Conservation (phyloP, 1,140 invertebrate genomes). For the Drosophila aff. region DNA sequence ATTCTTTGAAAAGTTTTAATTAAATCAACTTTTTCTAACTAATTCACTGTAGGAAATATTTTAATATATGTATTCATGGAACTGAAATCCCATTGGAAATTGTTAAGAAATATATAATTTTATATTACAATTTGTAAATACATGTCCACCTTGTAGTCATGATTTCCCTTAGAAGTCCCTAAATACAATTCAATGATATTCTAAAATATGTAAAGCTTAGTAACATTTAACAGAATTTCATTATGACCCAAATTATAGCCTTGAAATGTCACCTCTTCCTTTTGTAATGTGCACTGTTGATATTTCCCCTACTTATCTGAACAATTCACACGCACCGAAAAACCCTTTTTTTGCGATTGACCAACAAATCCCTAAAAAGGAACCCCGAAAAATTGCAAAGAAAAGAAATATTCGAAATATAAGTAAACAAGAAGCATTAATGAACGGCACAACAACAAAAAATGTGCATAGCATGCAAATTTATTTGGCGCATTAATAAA, state of each 20-base stretch:
- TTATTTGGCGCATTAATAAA: constrained; percentile 77
- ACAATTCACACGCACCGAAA: constrained; percentile 33
- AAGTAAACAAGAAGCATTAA: constrained; percentile 65
- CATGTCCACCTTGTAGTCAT: neutral
- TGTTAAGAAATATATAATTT: neutral
- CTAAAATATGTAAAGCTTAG: no score
- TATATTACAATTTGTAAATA: neutral
- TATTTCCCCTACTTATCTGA: constrained; percentile 12
- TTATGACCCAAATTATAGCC: neutral
- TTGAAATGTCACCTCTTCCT: constrained; percentile 16
- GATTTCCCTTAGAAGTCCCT: neutral
- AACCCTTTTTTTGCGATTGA: constrained; percentile 11
- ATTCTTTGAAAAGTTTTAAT: neutral
- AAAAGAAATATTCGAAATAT: constrained; percentile 36
- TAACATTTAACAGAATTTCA: no score
- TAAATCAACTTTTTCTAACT: no score
- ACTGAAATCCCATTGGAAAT: neutral
- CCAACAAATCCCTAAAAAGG: constrained; percentile 8
- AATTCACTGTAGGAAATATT: neutral
- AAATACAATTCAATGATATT: neutral
- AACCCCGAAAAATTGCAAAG: constrained; percentile 12
- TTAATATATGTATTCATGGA: neutral
- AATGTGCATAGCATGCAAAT: constrained; percentile 77
- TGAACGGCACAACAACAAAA: constrained; percentile 29
- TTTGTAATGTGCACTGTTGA: neutral